Conservation (phyloP, 2,888 invertebrate genomes). For the Caprella mutica region DNA sequence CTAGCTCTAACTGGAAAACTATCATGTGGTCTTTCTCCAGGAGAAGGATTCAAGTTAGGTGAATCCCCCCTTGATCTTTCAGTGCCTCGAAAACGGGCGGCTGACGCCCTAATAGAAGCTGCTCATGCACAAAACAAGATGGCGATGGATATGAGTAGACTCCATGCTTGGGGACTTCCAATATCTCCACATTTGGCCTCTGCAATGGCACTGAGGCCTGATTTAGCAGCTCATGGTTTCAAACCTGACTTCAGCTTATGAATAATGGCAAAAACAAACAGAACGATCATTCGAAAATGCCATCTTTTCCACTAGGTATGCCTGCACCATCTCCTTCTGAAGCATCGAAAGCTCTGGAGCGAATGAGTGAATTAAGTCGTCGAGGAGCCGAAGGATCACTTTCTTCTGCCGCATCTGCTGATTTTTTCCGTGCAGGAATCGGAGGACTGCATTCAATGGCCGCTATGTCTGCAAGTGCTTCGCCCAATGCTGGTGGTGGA, state of each 20-base stretch:
- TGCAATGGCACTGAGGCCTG: constrained; percentile 27
- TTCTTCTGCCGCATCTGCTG: constrained; percentile 2
- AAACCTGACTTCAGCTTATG: constrained; percentile 31
- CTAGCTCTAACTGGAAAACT: constrained; percentile 16
- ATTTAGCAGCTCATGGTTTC: constrained; percentile 25
- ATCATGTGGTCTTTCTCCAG: constrained; percentile 20
- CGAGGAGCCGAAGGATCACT: constrained; percentile 20
- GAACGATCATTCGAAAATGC: constrained; percentile 26
- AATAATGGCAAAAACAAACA: constrained; percentile 32
- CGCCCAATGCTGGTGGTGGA: not conserved
- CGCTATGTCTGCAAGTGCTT: not conserved
- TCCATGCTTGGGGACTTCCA: constrained; percentile 32
- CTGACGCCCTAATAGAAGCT: constrained; percentile 33
- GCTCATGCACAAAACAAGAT: constrained; percentile 27
- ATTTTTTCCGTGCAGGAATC: constrained; percentile 24
- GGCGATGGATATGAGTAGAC: constrained; percentile 27
- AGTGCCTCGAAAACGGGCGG: constrained; percentile 34
- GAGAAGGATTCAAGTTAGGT: constrained; percentile 22
- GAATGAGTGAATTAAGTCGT: constrained; percentile 34
- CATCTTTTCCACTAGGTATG: constrained; percentile 27
- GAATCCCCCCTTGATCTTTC: constrained; percentile 34
- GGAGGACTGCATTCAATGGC: constrained; percentile 18
- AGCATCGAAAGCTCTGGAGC: constrained; percentile 32
- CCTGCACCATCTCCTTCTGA: constrained; percentile 27
- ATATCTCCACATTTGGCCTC: constrained; percentile 33